Evolutionary conservation across 2,888 invertebrate genomes (phyloP), one percentile per base, ranked within the genome.

Genomic region (Ormia ochracea): DNA sequence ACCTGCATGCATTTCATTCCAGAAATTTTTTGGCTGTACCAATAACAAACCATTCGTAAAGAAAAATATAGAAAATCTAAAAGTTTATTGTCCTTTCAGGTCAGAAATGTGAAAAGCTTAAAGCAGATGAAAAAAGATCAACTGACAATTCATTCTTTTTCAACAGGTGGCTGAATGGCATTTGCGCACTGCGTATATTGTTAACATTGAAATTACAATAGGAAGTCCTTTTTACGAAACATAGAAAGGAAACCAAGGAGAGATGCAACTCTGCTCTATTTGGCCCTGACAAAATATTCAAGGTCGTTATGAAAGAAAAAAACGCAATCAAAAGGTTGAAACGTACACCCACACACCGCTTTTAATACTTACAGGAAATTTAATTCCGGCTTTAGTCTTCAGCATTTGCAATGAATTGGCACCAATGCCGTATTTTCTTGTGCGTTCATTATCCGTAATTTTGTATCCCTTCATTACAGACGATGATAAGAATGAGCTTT

Each of bases 301-400:
- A 76, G 76, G 78, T 76, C 79, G 69, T 61, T 36, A 5, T 52
- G 31, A n/a, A 48, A 21, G 61, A 31, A 68, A 36, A 38, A 73
- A 4, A 28, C 63, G 19, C 38, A 50, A n/a, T n/a, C n/a, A 50
- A 65, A 52, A 33, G 2, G 14, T 4, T 10, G 56, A 43, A 50
- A 41, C 14, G 23, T 1, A 43, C n/a, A 52, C 10, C 17, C 17
- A 50, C 4, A 38, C 23, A 59, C 14, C 6, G 21, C 23, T 19
- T 12, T 3, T n/a, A 5, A 12, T 84, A 86, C 87, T 88, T 83
- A 90, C 90, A 84, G 89, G 87, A 84, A 90, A 90, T 82, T 89
- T 90, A 17, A 83, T 58, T 63, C 83, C 84, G 3, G 90, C 87
- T 82, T 90, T 90, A 19, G 85, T 83, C 21, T 85, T 75, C 0